Percentiles rank a stretch among this genome's conserved stretches.
Evolutionary conservation across 2,888 invertebrate genomes (phyloP).

Genomic region (Stenodema calcarata): DNA sequence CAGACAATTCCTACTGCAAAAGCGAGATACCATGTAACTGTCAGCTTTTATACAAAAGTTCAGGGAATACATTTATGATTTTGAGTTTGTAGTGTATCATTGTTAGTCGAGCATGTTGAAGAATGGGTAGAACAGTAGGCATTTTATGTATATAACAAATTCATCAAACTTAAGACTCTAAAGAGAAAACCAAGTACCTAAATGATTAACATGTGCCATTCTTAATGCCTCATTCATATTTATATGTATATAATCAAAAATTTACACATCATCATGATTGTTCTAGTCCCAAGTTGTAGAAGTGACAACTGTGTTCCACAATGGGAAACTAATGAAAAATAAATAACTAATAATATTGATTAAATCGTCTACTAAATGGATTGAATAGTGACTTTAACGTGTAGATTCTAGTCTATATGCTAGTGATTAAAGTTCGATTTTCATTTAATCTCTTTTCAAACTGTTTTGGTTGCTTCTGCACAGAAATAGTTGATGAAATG

Average conservation of each 20-base stretch:
- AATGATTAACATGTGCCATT: background rate
- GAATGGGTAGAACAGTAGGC: background rate
- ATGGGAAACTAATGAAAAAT: background rate
- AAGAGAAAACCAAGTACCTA: background rate
- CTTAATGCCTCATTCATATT: background rate
- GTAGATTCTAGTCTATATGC: constrained; percentile 11
- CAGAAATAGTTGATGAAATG: background rate
- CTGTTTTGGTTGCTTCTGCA: background rate
- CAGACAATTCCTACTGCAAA: no score
- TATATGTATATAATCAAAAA: background rate
- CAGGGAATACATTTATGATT: background rate
- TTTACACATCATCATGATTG: background rate
- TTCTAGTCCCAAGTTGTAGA: background rate
- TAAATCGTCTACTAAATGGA: background rate
- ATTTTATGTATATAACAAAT: background rate
- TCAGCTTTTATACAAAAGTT: background rate
- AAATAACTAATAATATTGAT: background rate
- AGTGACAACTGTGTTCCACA: background rate
- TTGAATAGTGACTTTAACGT: constrained; percentile 3
- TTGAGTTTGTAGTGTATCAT: background rate
- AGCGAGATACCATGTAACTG: background rate
- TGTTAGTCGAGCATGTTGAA: background rate
- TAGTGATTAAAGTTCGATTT: background rate
- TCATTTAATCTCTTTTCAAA: background rate
- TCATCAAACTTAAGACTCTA: background rate